These are phyloP conservation scores for Lasioglossum lativentre DNA, from an alignment of 2,888 invertebrate genomes.

Conservation along the genomic window DNA sequence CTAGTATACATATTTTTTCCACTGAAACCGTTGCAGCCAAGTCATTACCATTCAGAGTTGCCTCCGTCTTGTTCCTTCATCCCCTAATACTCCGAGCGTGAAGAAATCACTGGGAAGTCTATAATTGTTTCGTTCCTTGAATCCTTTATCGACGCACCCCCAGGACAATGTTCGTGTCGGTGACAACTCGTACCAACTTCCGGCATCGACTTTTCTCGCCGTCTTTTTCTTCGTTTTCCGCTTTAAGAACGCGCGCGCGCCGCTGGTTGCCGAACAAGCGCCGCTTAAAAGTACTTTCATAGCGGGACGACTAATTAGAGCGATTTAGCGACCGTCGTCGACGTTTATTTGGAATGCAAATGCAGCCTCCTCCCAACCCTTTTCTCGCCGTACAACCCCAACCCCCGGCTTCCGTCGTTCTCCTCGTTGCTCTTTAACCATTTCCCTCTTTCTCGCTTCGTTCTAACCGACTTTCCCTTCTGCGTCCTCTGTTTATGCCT, in stretches of 20 bases:
- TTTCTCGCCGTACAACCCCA: conserved; percentile 32
- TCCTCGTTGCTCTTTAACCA: conserved; percentile 31
- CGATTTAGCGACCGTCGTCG: conserved; percentile 71
- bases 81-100: neutral
- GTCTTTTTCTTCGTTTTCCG: conserved; percentile 60
- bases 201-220: conserved; percentile 43
- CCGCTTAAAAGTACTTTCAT: conserved; percentile 72
- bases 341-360: conserved; percentile 75
- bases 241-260: conserved; percentile 56
- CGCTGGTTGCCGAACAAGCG: conserved; percentile 66
- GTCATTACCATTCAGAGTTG: neutral
- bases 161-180: conserved; percentile 23
- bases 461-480: conserved; percentile 1
- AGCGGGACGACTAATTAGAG: conserved; percentile 72
- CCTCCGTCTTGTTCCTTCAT: neutral
- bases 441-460: conserved; percentile 11
- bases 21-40: neutral
- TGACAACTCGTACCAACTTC: conserved; percentile 33
- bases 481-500: conserved; percentile 8
- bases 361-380: conserved; percentile 57
- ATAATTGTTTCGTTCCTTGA: conserved; percentile 24
- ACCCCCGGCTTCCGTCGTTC: conserved; percentile 20
- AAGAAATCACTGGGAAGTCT: neutral
- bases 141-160: conserved; percentile 18
- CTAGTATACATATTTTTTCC: neutral